A percentile compares a stretch with the other conserved stretches of the same genome.
Evolutionary conservation across 2,113 vertebrate species (phyloP).

Genomic region (Phrynocephalus versicolor): DNA sequence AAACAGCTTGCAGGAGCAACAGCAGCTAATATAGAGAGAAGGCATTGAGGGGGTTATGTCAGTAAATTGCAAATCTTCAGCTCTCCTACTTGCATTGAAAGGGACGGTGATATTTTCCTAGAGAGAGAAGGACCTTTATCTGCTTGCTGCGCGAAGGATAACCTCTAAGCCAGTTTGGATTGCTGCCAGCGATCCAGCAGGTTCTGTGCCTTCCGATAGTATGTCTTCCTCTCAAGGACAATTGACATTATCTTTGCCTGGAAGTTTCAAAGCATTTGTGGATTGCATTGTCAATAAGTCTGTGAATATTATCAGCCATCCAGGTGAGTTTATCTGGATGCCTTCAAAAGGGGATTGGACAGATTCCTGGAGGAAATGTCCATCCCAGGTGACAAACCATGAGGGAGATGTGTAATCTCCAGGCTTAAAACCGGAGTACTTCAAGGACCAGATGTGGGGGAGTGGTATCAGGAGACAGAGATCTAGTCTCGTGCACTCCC

Average conservation of each 20-base stretch:
- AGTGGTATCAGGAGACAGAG: too few relatives aligned
- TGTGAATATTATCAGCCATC: too few relatives aligned
- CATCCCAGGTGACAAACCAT: too few relatives aligned
- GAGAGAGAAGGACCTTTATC: neutral
- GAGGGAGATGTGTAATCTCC: too few relatives aligned
- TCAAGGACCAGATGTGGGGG: too few relatives aligned
- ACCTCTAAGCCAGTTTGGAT: rapidly evolving
- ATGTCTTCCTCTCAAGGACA: slow-evolving; percentile 43
- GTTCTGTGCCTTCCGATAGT: slow-evolving; percentile 36
- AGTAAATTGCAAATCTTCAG: neutral
- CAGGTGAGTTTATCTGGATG: too few relatives aligned
- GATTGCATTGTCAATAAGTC: too few relatives aligned
- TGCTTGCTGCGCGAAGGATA: slow-evolving; percentile 7
- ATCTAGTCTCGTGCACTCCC: too few relatives aligned
- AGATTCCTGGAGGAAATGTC: too few relatives aligned
- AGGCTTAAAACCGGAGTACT: too few relatives aligned
- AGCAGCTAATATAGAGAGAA: neutral
- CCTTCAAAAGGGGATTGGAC: too few relatives aligned
- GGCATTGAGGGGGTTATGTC: neutral
- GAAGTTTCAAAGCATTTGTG: slow-evolving; percentile 30
- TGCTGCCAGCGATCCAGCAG: slow-evolving; percentile 1
- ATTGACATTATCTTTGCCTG: slow-evolving; percentile 35
- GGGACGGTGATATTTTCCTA: neutral
- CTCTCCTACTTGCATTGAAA: neutral
- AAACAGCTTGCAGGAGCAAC: neutral